phyloP scores from a whole-genome alignment of 2,888 invertebrate genomes.

The Trachelus iudaicus region DNA sequence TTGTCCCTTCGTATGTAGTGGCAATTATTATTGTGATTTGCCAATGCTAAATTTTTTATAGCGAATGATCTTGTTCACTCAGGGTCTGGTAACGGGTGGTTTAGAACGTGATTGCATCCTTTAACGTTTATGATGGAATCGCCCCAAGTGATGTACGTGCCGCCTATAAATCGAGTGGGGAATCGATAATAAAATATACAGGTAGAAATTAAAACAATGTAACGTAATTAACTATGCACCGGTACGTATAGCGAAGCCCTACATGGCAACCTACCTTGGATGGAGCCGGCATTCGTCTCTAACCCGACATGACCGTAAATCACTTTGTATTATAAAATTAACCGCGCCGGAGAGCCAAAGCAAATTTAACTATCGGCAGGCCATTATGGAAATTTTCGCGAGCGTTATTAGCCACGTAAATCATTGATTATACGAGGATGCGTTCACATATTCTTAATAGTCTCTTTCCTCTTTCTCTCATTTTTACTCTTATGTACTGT shows the following conservation, averaged over 20 bases:
- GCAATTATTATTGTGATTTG: neutral
- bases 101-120: neutral
- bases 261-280: neutral
- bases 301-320: slow-evolving; percentile 47
- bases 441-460: neutral
- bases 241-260: slow-evolving; percentile 13
- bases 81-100: neutral
- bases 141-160: neutral
- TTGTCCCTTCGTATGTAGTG: neutral
- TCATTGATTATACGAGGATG: slow-evolving; percentile 9
- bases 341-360: slow-evolving; percentile 37
- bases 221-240: slow-evolving; percentile 49
- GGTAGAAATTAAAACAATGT: slow-evolving; percentile 46
- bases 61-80: neutral
- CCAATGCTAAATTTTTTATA: neutral
- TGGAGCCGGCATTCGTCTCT: neutral
- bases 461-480: neutral
- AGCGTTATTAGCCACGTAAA: slow-evolving; percentile 25
- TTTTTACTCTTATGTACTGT: neutral
- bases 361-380: slow-evolving; percentile 16
- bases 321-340: slow-evolving; percentile 47
- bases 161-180: neutral
- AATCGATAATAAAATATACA: slow-evolving; percentile 38
- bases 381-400: slow-evolving; percentile 22
- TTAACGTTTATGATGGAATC: neutral